Evolutionary conservation across 1,140 invertebrate species (phyloP), one percentile per base, ranked within the genome.

Genomic region (Ostrea edulis): DNA sequence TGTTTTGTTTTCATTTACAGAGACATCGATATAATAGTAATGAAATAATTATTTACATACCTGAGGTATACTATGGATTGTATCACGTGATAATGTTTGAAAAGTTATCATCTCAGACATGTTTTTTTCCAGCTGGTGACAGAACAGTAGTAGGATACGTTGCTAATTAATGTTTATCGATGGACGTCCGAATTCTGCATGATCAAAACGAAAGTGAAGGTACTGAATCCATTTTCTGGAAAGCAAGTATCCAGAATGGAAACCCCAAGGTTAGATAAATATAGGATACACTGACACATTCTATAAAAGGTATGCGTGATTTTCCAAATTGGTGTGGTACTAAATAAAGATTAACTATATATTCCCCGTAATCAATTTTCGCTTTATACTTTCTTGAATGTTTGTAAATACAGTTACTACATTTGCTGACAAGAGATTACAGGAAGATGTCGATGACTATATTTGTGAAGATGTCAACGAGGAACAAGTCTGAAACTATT

Each of bases 381-480:
- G 25, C 14, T 71, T 71, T 29, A 14, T 8, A 71, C n/a, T 71
- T 71, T 25, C 4, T 29, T 22, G 68, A 29, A 71, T 25, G 9
- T 14, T 29, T 71, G 14, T 71, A 29, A 29, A 14, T 71, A 3
- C 68, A 71, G 0, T 8, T 71, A 35, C 11, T 29, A 29, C 68
- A 29, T 9, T 71, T 25, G 25, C 1, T 71, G 25, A 29, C 22
- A 29, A 2, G 68, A 25, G 4, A 25, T 14, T 5, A 14, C 11
- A 71, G 29, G 11, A 29, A 71, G 11, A 71, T 71, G 68, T 71
- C 68, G 9, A 8, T 71, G 11, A 71, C 68, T 4, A 71, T 71
- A 29, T 71, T 71, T 71, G 68, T 71, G 8, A 71, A 71, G 9
- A 71, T 71, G 68, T 71, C 68, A 71, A 71, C 68, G 11, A 71